Percentiles rank a stretch among this genome's conserved stretches.
phyloP scores from a whole-genome alignment of 2,888 invertebrate species.

The Agonum fuliginosum region DNA sequence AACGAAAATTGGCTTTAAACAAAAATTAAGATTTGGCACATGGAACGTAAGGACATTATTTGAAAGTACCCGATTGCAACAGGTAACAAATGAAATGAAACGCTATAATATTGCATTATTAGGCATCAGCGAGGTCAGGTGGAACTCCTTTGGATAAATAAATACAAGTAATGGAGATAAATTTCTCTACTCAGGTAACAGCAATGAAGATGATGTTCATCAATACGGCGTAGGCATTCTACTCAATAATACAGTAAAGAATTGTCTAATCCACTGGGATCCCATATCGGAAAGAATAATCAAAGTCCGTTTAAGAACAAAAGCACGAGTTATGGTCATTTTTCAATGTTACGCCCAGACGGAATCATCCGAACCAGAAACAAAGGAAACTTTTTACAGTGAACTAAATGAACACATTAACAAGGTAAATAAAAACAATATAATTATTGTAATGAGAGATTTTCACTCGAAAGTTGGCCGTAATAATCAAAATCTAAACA shows the following conservation, averaged over 20 bases:
- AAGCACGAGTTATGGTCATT: too few species aligned
- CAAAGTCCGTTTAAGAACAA: too few species aligned
- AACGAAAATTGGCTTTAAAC: conserved; percentile 1
- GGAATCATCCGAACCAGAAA: too few species aligned
- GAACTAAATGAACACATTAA: too few species aligned
- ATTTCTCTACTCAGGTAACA: background rate
- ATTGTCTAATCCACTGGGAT: background rate
- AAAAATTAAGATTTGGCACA: conserved; percentile 11
- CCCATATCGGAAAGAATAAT: too few species aligned
- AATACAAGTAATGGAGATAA: background rate
- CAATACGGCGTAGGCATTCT: background rate
- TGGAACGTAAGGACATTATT: conserved; percentile 12
- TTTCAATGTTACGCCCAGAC: too few species aligned
- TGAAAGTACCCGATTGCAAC: background rate
- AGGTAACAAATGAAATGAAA: conserved; percentile 10
- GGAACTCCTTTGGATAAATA: conserved; percentile 9
- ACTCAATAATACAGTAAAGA: background rate
- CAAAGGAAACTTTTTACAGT: too few species aligned
- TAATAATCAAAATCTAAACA: too few species aligned
- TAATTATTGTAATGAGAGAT: too few species aligned
- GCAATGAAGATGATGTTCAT: background rate
- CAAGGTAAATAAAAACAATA: too few species aligned
- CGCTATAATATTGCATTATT: background rate
- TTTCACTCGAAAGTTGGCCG: too few species aligned
- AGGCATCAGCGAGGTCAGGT: background rate